Percentiles rank a stretch among this genome's conserved stretches.
These are phyloP conservation scores for Drosophila borealis DNA, from an alignment of 2,888 invertebrate species.

Conservation along the genomic window DNA sequence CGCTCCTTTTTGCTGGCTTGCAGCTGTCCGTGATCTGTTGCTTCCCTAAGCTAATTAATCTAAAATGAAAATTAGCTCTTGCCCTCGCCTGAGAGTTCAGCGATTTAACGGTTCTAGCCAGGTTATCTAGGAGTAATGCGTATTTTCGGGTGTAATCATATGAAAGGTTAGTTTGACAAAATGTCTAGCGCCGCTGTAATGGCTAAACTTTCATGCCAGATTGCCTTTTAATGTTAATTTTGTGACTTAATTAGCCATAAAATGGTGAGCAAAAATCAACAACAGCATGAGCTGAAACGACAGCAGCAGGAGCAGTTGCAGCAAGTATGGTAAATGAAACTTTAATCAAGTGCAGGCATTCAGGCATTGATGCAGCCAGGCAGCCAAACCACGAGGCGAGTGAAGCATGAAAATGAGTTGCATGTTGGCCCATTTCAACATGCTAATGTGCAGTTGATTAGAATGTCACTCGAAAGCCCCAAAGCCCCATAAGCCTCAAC, in stretches of 20 bases:
- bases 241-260: slow-evolving; percentile 77
- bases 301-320: slow-evolving; percentile 3
- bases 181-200: slow-evolving; percentile 20
- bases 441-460: slow-evolving; percentile 77
- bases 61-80: slow-evolving; percentile 61
- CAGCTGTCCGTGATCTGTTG: slow-evolving; percentile 2
- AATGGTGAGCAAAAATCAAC: slow-evolving; percentile 36
- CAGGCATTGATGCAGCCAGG: slow-evolving; percentile 6
- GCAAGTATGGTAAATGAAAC: slow-evolving; percentile 50
- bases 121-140: slow-evolving; percentile 31
- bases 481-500: slow-evolving; percentile 11
- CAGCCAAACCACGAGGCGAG: slow-evolving; percentile 20
- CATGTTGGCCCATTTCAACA: slow-evolving; percentile 63
- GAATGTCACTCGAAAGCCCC: slow-evolving; percentile 69
- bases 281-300: slow-evolving; percentile 6
- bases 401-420: slow-evolving; percentile 46
- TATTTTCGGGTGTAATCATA: slow-evolving; percentile 4
- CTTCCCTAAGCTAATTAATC: slow-evolving; percentile 58
- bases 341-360: slow-evolving; percentile 69
- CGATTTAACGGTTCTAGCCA: slow-evolving; percentile 24
- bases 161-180: slow-evolving; percentile 25
- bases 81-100: slow-evolving; percentile 28
- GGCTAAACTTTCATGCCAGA: slow-evolving; percentile 47
- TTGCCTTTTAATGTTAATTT: slow-evolving; percentile 77
- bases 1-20: slow-evolving; percentile 2